Evolutionary conservation across 92 coral and sea anemone species (phyloP), one percentile per base, ranked within the genome.

Genomic region (Anthopleura xanthogrammica): DNA sequence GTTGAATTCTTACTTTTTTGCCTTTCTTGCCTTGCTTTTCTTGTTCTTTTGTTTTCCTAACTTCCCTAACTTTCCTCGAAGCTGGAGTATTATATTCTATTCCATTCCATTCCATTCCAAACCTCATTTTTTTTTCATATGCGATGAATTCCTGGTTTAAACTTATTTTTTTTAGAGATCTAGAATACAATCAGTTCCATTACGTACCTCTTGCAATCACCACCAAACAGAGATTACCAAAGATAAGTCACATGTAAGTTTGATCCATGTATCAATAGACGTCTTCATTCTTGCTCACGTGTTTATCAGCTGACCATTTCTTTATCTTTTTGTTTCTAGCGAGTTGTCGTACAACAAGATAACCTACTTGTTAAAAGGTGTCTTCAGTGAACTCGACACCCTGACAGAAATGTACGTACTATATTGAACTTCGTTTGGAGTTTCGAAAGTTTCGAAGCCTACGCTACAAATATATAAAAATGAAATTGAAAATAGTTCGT

Each of bases 141-240:
- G 1, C 36, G 1, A 29, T 29, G 0, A 29, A 29, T 29, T 29
- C 1, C 36, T 29, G 36, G 36, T 20, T 20, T 62, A 5, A 5
- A 9, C 50, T 46, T 9, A 2, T 5, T 46, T 46, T 46, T 46
- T 9, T 46, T 46, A 95, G 98, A 62, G 94, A 95, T 85, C 87
- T 93, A 48, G 95, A 94, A 22, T 0, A 0, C 7, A 95, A 90
- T 78, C 60, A 70, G 12, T 93, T 93, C 74, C 95, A 95, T 72
- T 95, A 95, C 58, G 98, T 95, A n/a, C 98, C 98, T 4, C 23
- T 80, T 16, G 92, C 92, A 58, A 82, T 91, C 42, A 89, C 85
- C 41, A 89, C 86, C 23, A 93, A 91, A 60, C 80, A 79, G 17
- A 86, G 91, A 76, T 83, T 95, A 24, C 92, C 91, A 58, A 78